phyloP scores from a whole-genome alignment of 2,113 vertebrate species.

The Nansenia antarctica region DNA sequence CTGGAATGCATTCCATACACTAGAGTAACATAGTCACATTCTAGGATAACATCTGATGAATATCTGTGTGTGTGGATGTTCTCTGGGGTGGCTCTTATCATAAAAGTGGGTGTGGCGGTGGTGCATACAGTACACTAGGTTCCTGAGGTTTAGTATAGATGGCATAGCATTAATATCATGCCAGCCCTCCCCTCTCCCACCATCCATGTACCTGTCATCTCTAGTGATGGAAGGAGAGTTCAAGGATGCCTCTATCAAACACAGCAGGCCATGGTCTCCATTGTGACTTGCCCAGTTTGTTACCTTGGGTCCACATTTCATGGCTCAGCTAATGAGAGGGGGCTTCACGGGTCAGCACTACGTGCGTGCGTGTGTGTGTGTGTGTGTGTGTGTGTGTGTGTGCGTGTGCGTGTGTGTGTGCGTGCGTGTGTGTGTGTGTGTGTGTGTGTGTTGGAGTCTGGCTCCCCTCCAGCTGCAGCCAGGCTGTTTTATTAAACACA shows the following conservation, averaged over 20 bases:
- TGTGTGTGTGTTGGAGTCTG: conserved; percentile 23
- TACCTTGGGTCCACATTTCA: conserved; percentile 33
- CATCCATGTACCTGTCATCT: not conserved
- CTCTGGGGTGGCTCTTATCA: not conserved
- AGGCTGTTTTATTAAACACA: conserved; percentile 54
- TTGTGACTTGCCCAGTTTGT: conserved; percentile 33
- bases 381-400: conserved; percentile 24
- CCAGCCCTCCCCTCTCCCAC: too few species aligned
- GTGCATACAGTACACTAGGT: not conserved
- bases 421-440: conserved; percentile 15
- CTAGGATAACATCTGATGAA: not conserved
- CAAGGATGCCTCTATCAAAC: conserved; percentile 53
- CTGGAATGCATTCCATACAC: not conserved
- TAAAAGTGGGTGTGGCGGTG: not conserved
- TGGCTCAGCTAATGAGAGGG: conserved; percentile 45
- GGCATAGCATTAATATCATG: too few species aligned
- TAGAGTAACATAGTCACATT: not conserved
- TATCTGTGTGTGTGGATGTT: not conserved
- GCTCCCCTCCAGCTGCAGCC: conserved; percentile 29
- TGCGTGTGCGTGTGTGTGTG: conserved; percentile 34
- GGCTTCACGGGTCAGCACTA: conserved; percentile 12
- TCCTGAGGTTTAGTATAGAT: too few species aligned
- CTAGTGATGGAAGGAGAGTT: conserved; percentile 38
- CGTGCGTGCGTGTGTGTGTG: conserved; percentile 23
- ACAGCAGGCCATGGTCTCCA: conserved; percentile 38